Conservation (phyloP, 2,797 vertebrate species). For the Novumbra hubbsi region DNA sequence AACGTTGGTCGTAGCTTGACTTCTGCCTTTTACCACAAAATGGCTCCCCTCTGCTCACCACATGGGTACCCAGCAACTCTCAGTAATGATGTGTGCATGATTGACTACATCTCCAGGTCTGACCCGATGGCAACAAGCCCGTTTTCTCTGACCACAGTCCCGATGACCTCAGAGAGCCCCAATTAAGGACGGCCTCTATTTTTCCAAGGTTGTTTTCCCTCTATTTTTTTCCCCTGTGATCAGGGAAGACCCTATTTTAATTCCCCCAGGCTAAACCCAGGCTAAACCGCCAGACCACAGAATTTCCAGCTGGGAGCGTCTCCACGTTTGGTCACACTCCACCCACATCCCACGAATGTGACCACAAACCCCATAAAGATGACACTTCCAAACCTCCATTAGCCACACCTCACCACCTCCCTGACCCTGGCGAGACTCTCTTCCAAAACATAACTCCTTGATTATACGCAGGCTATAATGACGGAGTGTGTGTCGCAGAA, state of each 20-base stretch:
- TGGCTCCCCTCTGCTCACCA: slow-evolving; percentile 21
- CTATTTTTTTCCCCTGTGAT: neutral
- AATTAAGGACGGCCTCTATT: slow-evolving; percentile 16
- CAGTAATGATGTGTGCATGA: slow-evolving; percentile 27
- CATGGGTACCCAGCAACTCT: slow-evolving; percentile 16
- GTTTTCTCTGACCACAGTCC: slow-evolving; percentile 15
- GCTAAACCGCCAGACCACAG: slow-evolving; percentile 44
- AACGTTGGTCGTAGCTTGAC: slow-evolving; percentile 25
- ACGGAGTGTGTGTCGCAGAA: slow-evolving; percentile 25
- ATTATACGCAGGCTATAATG: slow-evolving; percentile 1
- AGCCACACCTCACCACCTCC: slow-evolving; percentile 37
- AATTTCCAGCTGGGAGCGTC: slow-evolving; percentile 52
- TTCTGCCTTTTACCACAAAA: slow-evolving; percentile 36
- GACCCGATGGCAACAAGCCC: slow-evolving; percentile 15
- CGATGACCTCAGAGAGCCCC: slow-evolving; percentile 5
- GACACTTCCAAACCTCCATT: slow-evolving; percentile 46
- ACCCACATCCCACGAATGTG: slow-evolving; percentile 54
- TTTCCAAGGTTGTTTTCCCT: slow-evolving; percentile 8
- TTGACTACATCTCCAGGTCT: slow-evolving; percentile 28
- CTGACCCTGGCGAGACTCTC: slow-evolving; percentile 34
- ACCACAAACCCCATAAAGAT: slow-evolving; percentile 44
- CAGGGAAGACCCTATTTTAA: slow-evolving; percentile 43
- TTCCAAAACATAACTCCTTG: slow-evolving; percentile 37
- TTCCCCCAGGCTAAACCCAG: slow-evolving; percentile 26
- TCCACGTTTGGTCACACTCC: slow-evolving; percentile 41